These are phyloP conservation scores for Calephelis perditalis DNA, from an alignment of 2,888 invertebrate genomes.

Conservation along the genomic window DNA sequence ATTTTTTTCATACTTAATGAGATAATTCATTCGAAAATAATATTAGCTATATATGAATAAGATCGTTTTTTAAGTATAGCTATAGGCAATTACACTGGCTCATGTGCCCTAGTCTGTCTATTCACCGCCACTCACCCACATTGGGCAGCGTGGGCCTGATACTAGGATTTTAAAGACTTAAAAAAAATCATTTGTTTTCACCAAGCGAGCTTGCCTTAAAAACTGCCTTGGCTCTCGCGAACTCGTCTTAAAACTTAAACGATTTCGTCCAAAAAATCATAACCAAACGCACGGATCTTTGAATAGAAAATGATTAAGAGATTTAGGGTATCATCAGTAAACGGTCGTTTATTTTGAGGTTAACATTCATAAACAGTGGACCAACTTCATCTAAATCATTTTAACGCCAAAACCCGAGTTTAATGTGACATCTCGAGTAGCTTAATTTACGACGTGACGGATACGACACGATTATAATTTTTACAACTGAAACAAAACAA, in stretches of 20 bases:
- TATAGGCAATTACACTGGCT: too few relatives aligned
- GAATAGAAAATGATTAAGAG: constrained; percentile 5
- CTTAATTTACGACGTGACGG: constrained; percentile 38
- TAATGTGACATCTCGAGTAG: constrained; percentile 38
- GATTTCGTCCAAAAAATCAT: constrained; percentile 38
- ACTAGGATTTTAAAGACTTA: too few relatives aligned
- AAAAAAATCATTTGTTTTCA: too few relatives aligned
- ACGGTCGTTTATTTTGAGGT: constrained; percentile 50
- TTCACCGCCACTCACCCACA: too few relatives aligned
- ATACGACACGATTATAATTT: not conserved
- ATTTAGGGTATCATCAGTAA: constrained; percentile 26
- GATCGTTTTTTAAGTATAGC: too few relatives aligned
- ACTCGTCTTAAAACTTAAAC: constrained; percentile 35
- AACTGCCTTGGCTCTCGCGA: too few relatives aligned
- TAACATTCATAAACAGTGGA: constrained; percentile 50
- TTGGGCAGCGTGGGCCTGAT: too few relatives aligned
- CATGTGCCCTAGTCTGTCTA: too few relatives aligned
- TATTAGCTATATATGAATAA: too few relatives aligned
- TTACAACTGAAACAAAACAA: too few relatives aligned
- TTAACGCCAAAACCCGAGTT: constrained; percentile 63
- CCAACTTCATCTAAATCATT: constrained; percentile 60
- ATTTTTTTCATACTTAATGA: too few relatives aligned
- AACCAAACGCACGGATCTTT: constrained; percentile 23
- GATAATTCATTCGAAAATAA: too few relatives aligned
- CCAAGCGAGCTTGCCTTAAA: constrained; percentile 35